A percentile compares a stretch with the other conserved stretches of the same genome.
phyloP scores from a whole-genome alignment of 2,888 invertebrate species.

The Plutella xylostella region DNA sequence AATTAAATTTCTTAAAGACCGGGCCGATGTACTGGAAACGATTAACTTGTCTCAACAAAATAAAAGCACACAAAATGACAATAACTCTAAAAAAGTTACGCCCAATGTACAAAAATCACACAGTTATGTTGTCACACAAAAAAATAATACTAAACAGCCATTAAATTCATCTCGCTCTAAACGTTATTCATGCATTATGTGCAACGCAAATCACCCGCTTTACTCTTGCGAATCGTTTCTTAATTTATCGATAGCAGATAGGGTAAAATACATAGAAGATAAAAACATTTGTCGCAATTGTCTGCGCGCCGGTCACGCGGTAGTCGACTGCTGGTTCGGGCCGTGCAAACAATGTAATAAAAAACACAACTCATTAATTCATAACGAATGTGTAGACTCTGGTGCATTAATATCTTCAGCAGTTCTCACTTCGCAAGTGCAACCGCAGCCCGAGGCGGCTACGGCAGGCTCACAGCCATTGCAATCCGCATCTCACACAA shows the following conservation, averaged over 20 bases:
- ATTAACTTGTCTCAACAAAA: not conserved
- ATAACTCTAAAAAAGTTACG: not conserved
- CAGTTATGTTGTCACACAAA: not conserved
- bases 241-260: not conserved
- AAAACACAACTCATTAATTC: slow-evolving; percentile 4
- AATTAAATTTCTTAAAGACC: not conserved
- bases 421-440: not conserved
- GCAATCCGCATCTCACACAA: not conserved
- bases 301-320: slow-evolving; percentile 2
- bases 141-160: not conserved
- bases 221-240: not conserved
- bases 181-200: not conserved
- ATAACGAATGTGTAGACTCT: not conserved
- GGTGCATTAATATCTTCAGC: not conserved
- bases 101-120: not conserved
- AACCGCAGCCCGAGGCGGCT: not conserved
- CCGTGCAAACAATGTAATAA: slow-evolving; percentile 5
- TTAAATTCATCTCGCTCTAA: not conserved
- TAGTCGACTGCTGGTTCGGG: slow-evolving; percentile 4
- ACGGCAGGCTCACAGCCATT: not conserved
- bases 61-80: not conserved
- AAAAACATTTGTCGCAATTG: slow-evolving; percentile 5
- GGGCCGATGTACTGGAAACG: not conserved
- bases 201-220: slow-evolving; percentile 4
- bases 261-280: not conserved